Conservation (phyloP, 2,888 invertebrate genomes). For the Carpatolechia fugitivella region DNA sequence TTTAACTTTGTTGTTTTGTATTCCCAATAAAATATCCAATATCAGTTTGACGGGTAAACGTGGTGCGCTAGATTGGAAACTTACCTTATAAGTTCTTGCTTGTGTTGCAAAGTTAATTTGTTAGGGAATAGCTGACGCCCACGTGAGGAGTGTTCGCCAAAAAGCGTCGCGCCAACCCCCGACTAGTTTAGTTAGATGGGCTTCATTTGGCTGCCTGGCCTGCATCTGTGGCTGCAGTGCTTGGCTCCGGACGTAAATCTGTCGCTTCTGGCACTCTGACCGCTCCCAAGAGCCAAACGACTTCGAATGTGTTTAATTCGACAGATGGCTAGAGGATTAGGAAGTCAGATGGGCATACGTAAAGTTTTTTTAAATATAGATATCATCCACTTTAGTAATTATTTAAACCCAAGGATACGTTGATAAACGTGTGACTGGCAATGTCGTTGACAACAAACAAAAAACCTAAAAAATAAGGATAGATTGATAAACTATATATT, state of each 20-base stretch:
- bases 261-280: conserved; percentile 50
- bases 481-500: too few species aligned
- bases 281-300: conserved; percentile 51
- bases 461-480: too few species aligned
- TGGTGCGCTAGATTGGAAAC: neutral
- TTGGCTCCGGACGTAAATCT: conserved; percentile 49
- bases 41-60: neutral
- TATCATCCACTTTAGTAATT: too few species aligned
- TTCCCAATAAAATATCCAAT: conserved; percentile 5
- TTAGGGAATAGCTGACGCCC: conserved; percentile 10
- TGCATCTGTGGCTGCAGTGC: conserved; percentile 45
- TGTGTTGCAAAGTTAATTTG: conserved; percentile 19
- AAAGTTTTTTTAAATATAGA: too few species aligned
- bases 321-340: conserved; percentile 40
- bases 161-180: conserved; percentile 35
- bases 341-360: conserved; percentile 11
- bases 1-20: neutral
- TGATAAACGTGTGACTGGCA: too few species aligned
- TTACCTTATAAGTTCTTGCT: neutral
- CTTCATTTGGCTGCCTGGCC: conserved; percentile 54
- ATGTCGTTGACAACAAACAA: too few species aligned
- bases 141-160: conserved; percentile 38
- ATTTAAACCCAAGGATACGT: too few species aligned
- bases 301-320: conserved; percentile 44
- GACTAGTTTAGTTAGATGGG: conserved; percentile 45